Evolutionary conservation across 1,140 invertebrate species (phyloP), one percentile per base, ranked within the genome.

Genomic region (Paraescarpia echinospica): DNA sequence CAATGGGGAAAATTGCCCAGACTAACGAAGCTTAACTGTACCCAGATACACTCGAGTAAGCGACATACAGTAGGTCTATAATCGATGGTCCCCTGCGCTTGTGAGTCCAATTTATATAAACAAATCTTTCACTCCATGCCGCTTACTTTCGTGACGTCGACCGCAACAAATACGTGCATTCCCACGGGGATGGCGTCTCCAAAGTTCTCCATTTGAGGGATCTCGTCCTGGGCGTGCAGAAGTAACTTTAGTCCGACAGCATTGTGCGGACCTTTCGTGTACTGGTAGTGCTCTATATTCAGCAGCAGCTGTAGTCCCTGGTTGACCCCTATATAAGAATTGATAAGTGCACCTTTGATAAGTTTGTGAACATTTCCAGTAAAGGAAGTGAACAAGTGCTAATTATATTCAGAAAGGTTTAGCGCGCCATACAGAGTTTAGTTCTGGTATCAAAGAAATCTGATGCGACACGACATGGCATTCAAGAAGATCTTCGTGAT

Each of bases 261-360:
- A 77, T 93, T 94, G 35, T 95, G 94, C 1, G 95, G 95, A 12
- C 94, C 95, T 0, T 94, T 94, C 94, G 95, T 95, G 93, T 95
- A 95, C 89, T 96, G 95, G 90, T 95, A 96, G 90, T 95, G 95
- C 92, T 96, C 95, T 9, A 95, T 94, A 92, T 96, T 95, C 48
- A 96, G 35, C 0, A 94, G 94, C 59, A 96, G 93, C 18, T 94
- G 94, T 31, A 96, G 93, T 27, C 95, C 95, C 77, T 41, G 1
- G 8, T 90, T 41, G 9, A 27, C 90, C 18, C 90, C 90, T 90
- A 41, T 22, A n/a, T 27, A 77, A 77, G 59, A 77, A 14, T 41
- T 41, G 41, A 41, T 77, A 77, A 77, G 27, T 77, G 59, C 27
- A 4, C 59, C 9, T 27, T 77, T 77, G 59, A 27, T 0, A 77